Conservation (phyloP, 2,113 vertebrate genomes). For the Eubucco bourcierii region DNA sequence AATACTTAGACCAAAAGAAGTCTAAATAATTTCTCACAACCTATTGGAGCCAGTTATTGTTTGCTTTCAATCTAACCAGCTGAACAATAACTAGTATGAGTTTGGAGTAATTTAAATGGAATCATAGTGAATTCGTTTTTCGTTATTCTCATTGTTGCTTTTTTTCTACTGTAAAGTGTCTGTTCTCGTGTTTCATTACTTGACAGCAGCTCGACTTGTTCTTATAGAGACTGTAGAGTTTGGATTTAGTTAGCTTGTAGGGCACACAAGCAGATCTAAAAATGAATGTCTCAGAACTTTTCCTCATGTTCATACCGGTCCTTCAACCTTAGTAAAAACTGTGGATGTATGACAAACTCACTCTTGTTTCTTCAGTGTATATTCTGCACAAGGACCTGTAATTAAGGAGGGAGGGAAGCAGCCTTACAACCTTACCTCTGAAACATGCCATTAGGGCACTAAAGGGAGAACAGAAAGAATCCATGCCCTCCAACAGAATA, state of each 20-base stretch:
- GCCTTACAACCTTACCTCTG: not conserved
- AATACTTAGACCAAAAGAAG: not conserved
- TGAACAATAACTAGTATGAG: not conserved
- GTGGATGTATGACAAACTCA: not conserved
- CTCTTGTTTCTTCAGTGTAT: not conserved
- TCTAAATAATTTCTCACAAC: not conserved
- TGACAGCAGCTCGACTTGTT: no score
- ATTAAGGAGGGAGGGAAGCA: constrained; percentile 32
- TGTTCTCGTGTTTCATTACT: not conserved
- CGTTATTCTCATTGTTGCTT: not conserved
- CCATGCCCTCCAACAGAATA: not conserved
- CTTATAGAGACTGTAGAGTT: not conserved
- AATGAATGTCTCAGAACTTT: not conserved
- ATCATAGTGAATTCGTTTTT: not conserved
- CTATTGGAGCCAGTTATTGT: not conserved
- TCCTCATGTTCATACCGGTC: not conserved
- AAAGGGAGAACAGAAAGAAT: not conserved
- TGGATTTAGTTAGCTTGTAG: not conserved
- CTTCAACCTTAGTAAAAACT: not conserved
- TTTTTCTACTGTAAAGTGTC: not conserved
- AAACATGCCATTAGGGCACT: constrained; percentile 1
- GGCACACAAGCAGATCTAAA: not conserved
- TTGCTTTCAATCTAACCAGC: not conserved
- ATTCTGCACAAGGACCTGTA: not conserved
- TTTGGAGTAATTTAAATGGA: not conserved